phyloP scores from a whole-genome alignment of 2,113 vertebrate species.

The Theropithecus gelada region DNA sequence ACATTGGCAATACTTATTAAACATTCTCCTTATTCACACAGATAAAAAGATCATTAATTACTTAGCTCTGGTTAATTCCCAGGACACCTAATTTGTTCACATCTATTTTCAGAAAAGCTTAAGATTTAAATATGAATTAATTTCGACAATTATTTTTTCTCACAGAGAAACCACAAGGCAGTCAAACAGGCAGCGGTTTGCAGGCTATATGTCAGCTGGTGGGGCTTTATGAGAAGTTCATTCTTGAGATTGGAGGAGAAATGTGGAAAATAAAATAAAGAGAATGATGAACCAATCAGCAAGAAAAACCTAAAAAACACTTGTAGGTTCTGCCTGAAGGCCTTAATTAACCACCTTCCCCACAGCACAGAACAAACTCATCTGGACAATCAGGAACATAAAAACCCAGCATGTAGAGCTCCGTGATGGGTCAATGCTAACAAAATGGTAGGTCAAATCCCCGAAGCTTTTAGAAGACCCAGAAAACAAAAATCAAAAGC shows the following conservation, averaged over 20 bases:
- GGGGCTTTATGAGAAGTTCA: not conserved
- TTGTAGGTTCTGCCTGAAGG: slow-evolving; percentile 41
- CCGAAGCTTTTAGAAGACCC: not conserved
- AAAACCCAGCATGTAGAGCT: not conserved
- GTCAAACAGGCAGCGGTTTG: slow-evolving; percentile 40
- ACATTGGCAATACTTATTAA: slow-evolving; percentile 43
- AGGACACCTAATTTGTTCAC: slow-evolving; percentile 53
- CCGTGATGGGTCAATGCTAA: not conserved
- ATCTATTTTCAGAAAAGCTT: slow-evolving; percentile 65
- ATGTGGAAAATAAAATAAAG: slow-evolving; percentile 50
- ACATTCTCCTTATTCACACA: slow-evolving; percentile 29
- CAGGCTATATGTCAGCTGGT: not conserved
- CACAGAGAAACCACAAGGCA: slow-evolving; percentile 71
- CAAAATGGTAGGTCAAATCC: not conserved
- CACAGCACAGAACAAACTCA: slow-evolving; percentile 16
- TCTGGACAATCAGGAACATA: not conserved
- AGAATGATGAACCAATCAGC: not conserved
- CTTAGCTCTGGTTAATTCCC: slow-evolving; percentile 68
- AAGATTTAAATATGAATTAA: slow-evolving; percentile 23
- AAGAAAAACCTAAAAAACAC: slow-evolving; percentile 54
- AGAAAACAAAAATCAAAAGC: not conserved
- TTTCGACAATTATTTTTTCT: not conserved
- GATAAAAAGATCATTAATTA: slow-evolving; percentile 68
- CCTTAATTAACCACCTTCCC: slow-evolving; percentile 51
- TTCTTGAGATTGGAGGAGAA: slow-evolving; percentile 45